Conservation (phyloP, 2,797 vertebrate genomes). For the Tamandua tetradactyla region DNA sequence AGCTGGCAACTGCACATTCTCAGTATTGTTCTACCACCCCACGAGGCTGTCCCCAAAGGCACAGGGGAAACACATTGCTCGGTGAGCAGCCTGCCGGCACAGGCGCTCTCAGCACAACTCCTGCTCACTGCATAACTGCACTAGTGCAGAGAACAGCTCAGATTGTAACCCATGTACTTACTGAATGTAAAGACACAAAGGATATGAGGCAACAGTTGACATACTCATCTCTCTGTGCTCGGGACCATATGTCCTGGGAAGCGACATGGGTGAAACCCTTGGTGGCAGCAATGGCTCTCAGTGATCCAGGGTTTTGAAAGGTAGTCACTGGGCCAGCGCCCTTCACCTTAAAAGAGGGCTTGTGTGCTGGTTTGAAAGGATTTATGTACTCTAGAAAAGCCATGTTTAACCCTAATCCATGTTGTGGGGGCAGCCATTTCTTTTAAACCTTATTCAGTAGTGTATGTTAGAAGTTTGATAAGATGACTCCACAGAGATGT, state of each 20-base stretch:
- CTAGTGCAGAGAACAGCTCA: neutral
- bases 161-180: neutral
- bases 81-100: neutral
- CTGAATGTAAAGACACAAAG: neutral
- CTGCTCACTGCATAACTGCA: neutral
- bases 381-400: too few relatives aligned
- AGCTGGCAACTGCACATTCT: neutral
- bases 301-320: neutral
- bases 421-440: too few relatives aligned
- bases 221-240: neutral
- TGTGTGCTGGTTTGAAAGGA: too few relatives aligned
- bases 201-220: neutral
- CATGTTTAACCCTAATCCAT: too few relatives aligned
- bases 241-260: neutral
- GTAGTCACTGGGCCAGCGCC: neutral
- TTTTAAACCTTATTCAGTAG: too few relatives aligned
- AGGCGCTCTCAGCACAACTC: neutral
- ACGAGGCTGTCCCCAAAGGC: neutral
- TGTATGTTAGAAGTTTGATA: too few relatives aligned
- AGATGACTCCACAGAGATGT: too few relatives aligned
- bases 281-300: neutral
- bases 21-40: neutral
- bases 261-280: rapidly evolving
- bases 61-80: neutral
- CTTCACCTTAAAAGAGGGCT: neutral